Percentiles rank a stretch among this genome's conserved stretches.
Evolutionary conservation across 1,140 invertebrate species (phyloP).

Genomic region (Bombus superbus): DNA sequence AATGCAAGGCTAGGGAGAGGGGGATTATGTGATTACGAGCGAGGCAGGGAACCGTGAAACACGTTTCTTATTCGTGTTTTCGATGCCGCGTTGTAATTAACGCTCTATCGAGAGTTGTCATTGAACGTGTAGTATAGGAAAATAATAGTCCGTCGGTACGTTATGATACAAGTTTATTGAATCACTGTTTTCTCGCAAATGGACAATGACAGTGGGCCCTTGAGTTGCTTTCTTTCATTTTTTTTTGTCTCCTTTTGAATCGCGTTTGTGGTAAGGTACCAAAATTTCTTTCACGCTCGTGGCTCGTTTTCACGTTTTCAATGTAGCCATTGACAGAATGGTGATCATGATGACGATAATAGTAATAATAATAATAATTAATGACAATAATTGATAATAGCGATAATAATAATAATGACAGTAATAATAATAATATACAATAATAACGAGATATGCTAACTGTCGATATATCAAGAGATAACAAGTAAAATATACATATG

Average conservation of each 20-base stretch:
- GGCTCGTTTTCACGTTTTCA: background rate
- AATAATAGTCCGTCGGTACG: conserved; percentile 37
- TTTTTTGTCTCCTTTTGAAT: background rate
- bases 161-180: conserved; percentile 79
- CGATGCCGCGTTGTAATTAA: background rate
- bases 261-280: conserved; percentile 48
- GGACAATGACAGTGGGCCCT: conserved; percentile 69
- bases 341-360: conserved; percentile 42
- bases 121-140: background rate
- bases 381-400: conserved; percentile 43
- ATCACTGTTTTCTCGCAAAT: conserved; percentile 70
- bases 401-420: conserved; percentile 53
- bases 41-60: conserved; percentile 12
- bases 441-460: conserved; percentile 74
- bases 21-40: background rate
- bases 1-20: background rate
- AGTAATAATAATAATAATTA: conserved; percentile 55
- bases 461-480: conserved; percentile 71
- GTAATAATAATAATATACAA: conserved; percentile 73
- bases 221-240: conserved; percentile 23
- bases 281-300: conserved; percentile 55
- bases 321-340: conserved; percentile 25
- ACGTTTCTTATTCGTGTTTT: background rate
- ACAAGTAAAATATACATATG: conserved; percentile 78
- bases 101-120: background rate